Conservation (phyloP, 2,113 vertebrate species). For the Meriones unguiculatus region DNA sequence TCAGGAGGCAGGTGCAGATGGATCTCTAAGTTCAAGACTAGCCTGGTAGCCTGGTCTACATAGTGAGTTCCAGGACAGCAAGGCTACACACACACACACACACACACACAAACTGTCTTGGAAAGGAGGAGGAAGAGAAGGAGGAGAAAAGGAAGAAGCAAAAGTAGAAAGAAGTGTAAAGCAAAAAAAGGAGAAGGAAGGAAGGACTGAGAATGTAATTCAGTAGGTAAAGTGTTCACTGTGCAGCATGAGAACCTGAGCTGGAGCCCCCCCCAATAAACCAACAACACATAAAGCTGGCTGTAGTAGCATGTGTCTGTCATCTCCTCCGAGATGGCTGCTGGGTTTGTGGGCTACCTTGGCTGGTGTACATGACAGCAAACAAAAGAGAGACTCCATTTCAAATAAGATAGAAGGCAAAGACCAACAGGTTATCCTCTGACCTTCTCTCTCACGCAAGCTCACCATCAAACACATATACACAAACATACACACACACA, state of each 20-base stretch:
- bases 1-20: no score
- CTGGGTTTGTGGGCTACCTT: background rate
- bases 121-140: no score
- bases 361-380: background rate
- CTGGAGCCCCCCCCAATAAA: background rate
- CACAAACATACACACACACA: background rate
- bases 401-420: background rate
- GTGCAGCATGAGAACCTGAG: background rate
- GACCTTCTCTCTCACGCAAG: background rate
- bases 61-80: background rate
- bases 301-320: no score
- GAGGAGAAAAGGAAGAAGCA: background rate
- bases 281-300: background rate
- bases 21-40: background rate
- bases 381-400: background rate
- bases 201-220: background rate
- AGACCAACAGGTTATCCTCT: background rate
- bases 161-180: no score
- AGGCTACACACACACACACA: background rate
- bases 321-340: background rate
- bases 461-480: no score
- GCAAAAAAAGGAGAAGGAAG: background rate
- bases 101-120: background rate
- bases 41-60: background rate
- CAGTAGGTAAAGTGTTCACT: background rate